Evolutionary conservation across 92 coral and sea anemone species (phyloP).

Genomic region (Zoanthus sociatus): DNA sequence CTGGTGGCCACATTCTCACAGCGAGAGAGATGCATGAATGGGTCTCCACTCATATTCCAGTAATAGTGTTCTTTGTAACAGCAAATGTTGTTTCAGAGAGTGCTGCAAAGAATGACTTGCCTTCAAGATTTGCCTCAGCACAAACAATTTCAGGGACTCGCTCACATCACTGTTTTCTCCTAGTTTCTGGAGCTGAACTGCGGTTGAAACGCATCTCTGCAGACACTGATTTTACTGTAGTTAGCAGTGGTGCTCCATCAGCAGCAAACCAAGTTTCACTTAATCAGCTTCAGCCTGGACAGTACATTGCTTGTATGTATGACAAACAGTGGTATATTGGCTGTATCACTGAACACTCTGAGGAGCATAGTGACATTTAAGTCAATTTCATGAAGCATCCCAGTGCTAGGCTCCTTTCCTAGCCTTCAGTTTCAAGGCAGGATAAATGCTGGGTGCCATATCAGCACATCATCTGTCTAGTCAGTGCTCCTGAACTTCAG

Average conservation of each 20-base stretch:
- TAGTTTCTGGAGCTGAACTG: conserved; percentile 6
- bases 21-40: conserved; percentile 13
- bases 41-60: conserved; percentile 16
- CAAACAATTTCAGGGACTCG: conserved; percentile 31
- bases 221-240: conserved; percentile 17
- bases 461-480: conserved; percentile 29
- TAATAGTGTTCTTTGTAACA: conserved; percentile 1
- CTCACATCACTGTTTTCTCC: conserved; percentile 16
- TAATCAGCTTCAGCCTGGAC: conserved; percentile 21
- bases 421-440: conserved; percentile 13
- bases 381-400: conserved; percentile 25
- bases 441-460: conserved; percentile 28
- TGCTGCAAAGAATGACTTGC: conserved; percentile 18
- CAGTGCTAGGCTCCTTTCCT: conserved; percentile 2
- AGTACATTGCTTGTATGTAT: conserved; percentile 37
- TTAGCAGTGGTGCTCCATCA: conserved; percentile 28
- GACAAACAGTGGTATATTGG: conserved; percentile 8
- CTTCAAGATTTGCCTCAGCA: conserved; percentile 6
- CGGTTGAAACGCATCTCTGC: conserved; percentile 12
- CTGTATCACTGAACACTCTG: conserved; percentile 27
- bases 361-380: conserved; percentile 11
- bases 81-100: conserved; percentile 29
- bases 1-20: conserved; percentile 33
- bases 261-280: conserved; percentile 20
- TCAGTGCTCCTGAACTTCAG: conserved; percentile 37